These are phyloP conservation scores for Hesperophylax magnus DNA, from an alignment of 1,140 invertebrate genomes.

Conservation along the genomic window DNA sequence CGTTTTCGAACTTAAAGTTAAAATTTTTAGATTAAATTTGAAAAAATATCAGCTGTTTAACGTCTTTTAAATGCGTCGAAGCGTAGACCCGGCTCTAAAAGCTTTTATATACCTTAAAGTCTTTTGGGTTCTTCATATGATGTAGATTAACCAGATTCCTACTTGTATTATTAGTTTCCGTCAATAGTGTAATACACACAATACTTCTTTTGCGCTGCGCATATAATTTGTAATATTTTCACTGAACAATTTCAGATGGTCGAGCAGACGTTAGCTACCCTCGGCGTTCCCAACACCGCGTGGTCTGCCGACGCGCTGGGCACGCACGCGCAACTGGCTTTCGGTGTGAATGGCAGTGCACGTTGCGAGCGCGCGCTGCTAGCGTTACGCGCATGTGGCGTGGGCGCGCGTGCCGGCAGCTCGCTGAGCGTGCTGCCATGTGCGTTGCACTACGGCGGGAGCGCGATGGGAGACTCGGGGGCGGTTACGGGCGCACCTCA, in stretches of 20 bases:
- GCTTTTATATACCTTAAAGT: too few relatives aligned
- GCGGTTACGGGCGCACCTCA: background rate
- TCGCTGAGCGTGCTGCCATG: slow-evolving; percentile 66
- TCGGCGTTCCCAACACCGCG: slow-evolving; percentile 31
- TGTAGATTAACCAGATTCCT: too few relatives aligned
- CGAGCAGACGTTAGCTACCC: background rate
- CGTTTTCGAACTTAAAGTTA: too few relatives aligned
- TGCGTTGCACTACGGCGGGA: slow-evolving; percentile 62
- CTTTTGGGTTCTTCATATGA: too few relatives aligned
- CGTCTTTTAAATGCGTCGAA: too few relatives aligned
- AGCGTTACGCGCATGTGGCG: slow-evolving; percentile 62
- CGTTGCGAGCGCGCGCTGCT: slow-evolving; percentile 65
- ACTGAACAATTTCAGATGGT: slow-evolving; percentile 8
- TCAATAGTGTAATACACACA: too few relatives aligned
- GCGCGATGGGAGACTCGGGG: background rate
- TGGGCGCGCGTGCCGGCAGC: slow-evolving; percentile 62
- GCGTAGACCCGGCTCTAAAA: too few relatives aligned
- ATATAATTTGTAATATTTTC: too few relatives aligned
- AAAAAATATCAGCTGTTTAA: too few relatives aligned
- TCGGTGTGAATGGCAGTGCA: slow-evolving; percentile 62
- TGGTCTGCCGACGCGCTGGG: slow-evolving; percentile 28
- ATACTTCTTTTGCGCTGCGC: too few relatives aligned
- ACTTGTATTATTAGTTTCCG: too few relatives aligned
- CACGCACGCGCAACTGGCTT: slow-evolving; percentile 61
- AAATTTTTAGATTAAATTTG: too few relatives aligned